These are phyloP conservation scores for Distichodus sexfasciatus DNA, from an alignment of 2,797 vertebrate species.

Conservation along the genomic window DNA sequence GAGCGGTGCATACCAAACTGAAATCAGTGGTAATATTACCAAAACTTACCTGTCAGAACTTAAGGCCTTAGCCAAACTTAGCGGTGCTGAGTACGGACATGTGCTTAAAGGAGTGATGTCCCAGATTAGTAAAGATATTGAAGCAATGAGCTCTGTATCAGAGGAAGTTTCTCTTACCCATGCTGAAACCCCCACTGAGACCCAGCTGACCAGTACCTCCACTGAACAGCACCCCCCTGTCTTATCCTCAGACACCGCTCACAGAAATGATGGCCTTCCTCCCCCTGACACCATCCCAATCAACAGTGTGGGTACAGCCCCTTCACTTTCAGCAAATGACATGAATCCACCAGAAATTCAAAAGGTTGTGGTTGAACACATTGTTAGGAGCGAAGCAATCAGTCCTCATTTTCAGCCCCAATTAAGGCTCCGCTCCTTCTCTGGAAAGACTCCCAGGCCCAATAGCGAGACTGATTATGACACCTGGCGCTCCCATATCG, in stretches of 20 bases:
- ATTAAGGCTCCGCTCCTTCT: background rate
- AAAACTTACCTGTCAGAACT: slow-evolving; percentile 9
- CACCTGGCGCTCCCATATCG: background rate
- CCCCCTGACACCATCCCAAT: no score
- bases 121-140: slow-evolving; percentile 16
- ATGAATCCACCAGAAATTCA: background rate
- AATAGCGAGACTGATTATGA: background rate
- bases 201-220: no score
- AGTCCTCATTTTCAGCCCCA: background rate
- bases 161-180: background rate
- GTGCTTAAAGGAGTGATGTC: slow-evolving; percentile 8
- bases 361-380: background rate
- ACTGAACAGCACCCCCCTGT: no score
- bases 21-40: slow-evolving; percentile 10
- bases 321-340: background rate
- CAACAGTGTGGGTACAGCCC: background rate
- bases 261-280: no score
- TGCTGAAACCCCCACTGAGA: background rate
- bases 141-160: background rate
- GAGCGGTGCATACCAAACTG: slow-evolving; percentile 1
- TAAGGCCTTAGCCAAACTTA: background rate
- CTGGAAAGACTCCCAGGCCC: background rate
- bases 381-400: background rate
- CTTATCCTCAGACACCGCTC: no score
- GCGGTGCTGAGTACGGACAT: background rate